These are phyloP conservation scores for Gambelia wislizenii DNA, from an alignment of 2,797 vertebrate genomes.

Conservation along the genomic window DNA sequence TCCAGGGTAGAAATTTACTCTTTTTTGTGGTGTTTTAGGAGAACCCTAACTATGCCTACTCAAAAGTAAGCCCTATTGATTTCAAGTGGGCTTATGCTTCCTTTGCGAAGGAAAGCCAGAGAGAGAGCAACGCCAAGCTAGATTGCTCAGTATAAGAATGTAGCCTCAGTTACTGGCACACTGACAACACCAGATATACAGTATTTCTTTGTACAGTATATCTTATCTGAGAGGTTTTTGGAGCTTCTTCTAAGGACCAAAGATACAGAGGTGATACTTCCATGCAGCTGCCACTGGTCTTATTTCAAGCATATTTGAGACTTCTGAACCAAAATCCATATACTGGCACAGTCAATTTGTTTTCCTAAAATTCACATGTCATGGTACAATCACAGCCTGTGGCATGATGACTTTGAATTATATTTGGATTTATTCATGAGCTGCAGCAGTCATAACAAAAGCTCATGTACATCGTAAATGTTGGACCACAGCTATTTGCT, in stretches of 20 bases:
- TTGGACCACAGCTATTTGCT: constrained; percentile 54
- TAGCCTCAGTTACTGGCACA: neutral
- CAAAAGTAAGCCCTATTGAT: neutral
- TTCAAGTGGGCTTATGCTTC: neutral
- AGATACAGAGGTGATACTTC: too few species aligned
- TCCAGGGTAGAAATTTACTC: neutral
- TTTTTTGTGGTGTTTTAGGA: too few species aligned
- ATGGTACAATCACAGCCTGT: constrained; percentile 22
- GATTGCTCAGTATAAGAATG: neutral
- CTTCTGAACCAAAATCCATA: constrained; percentile 8
- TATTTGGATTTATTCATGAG: constrained; percentile 4
- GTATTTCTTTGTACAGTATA: too few species aligned
- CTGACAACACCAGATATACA: neutral
- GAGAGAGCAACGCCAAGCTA: too few species aligned
- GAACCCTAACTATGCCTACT: neutral
- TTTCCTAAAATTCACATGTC: constrained; percentile 55
- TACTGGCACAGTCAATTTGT: constrained; percentile 15
- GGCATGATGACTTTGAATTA: constrained; percentile 23
- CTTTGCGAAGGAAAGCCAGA: too few species aligned
- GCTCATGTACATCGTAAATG: neutral
- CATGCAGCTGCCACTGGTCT: neutral
- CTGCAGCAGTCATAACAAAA: neutral
- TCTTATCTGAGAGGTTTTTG: neutral
- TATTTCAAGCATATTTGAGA: neutral
- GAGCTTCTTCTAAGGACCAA: neutral